Evolutionary conservation across 2,797 vertebrate genomes (phyloP), one percentile per base, ranked within the genome.

Genomic region (Buceros bicornis): DNA sequence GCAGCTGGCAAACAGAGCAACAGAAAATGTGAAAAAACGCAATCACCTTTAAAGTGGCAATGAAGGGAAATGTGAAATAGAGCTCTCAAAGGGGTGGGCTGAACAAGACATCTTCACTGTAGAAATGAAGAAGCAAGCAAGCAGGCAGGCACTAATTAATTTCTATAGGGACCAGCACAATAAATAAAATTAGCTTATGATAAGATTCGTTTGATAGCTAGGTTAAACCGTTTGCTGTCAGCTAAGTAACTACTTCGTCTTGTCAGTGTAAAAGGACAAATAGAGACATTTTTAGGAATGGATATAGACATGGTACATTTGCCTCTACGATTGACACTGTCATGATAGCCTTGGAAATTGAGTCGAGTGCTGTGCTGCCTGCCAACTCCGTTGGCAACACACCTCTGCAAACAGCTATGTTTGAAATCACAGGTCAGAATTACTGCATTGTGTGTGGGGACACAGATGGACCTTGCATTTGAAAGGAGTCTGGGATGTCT

Each of bases 61-160:
- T 50, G 77, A 93, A 89, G 33, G 42, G 65, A 96, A 88, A 67
- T 6, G 18, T 89, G 61, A 95, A 97, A 95, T 33, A 90, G 2
- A 53, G 58, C 37, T 93, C 33, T 16, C 22, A 67, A 86, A 64
- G 8, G 61, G 18, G 14, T 43, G 18, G 18, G n/a, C 18, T 5
- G 5, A 90, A 62, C 20, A 74, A 84, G 17, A 12, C 62, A 73
- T 28, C 37, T 79, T 66, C 26, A 66, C 5, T 18, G 14, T 12
- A 77, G 87, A 84, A 65, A 91, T 79, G 61, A 93, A 95, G 67
- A 35, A 88, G 74, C 13, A 94, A 67, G 47, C 20, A 48, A 40
- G 37, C 37, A 40, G 37, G 77, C 18, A 86, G 31, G 6, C 3
- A 29, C 19, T 76, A 91, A 81, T 88, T 93, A 87, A 87, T 97